Percentiles rank a stretch among this genome's conserved stretches.
phyloP scores from a whole-genome alignment of 2,888 invertebrate genomes.

The Xylota sylvarum region DNA sequence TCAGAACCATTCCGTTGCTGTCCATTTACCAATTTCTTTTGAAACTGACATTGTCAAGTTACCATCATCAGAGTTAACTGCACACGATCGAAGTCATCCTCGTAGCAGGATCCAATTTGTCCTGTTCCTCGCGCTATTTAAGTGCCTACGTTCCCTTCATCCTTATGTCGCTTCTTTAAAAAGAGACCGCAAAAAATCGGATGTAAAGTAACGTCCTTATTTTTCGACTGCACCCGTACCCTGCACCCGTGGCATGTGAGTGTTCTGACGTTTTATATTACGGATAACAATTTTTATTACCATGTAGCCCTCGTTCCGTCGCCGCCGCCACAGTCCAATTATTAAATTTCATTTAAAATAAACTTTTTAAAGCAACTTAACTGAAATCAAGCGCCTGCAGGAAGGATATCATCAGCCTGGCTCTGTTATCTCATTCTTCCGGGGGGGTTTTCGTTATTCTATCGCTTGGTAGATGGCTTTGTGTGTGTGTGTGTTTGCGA shows the following conservation, averaged over 20 bases:
- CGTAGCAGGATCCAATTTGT: conserved; percentile 2
- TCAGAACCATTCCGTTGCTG: conserved; percentile 12
- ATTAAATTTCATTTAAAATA: conserved; percentile 65
- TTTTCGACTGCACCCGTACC: conserved; percentile 1
- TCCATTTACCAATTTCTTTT: conserved; percentile 20
- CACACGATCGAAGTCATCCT: conserved; percentile 25
- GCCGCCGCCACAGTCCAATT: conserved; percentile 42
- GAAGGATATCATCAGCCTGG: conserved; percentile 45
- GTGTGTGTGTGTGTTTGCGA: conserved; percentile 8
- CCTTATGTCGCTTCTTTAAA: conserved; percentile 13
- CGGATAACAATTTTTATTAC: conserved; percentile 41
- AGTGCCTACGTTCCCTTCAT: conserved; percentile 1
- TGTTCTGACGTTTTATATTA: conserved; percentile 25
- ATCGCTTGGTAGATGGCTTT: conserved; percentile 24
- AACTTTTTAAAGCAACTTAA: conserved; percentile 51
- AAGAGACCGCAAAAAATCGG: conserved; percentile 17
- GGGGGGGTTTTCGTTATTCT: conserved; percentile 23
- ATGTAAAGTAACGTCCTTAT: conserved; percentile 45
- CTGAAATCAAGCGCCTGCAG: conserved; percentile 65
- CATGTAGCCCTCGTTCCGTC: conserved; percentile 10
- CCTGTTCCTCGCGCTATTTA: not conserved
- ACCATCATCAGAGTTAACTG: conserved; percentile 26
- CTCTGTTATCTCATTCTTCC: conserved; percentile 48
- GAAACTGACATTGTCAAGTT: conserved; percentile 46
- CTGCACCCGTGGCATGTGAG: not conserved